A percentile compares a stretch with the other conserved stretches of the same genome.
Evolutionary conservation across 1,140 invertebrate species (phyloP).

Genomic region (Anoplolepis gracilipes): DNA sequence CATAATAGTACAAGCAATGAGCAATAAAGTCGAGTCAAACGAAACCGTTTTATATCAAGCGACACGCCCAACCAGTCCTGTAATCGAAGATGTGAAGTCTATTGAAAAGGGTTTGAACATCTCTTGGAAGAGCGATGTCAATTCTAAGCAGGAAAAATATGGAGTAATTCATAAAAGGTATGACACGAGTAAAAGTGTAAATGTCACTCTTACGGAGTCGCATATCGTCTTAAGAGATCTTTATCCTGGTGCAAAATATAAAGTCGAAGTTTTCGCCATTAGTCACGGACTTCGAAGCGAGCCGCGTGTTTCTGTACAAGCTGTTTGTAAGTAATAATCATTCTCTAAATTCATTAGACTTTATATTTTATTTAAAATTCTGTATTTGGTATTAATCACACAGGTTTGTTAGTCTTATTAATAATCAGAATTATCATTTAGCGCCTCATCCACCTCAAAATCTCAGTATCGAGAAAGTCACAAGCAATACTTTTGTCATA

Average conservation of each 20-base stretch:
- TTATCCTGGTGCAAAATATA: conserved; percentile 95
- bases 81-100: conserved; percentile 93
- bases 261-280: conserved; percentile 95
- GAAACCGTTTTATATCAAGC: conserved; percentile 91
- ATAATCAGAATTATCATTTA: conserved; percentile 77
- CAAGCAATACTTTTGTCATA: conserved; percentile 92
- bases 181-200: no score
- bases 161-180: no score
- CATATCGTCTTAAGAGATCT: no score
- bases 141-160: no score
- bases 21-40: conserved; percentile 93
- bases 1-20: conserved; percentile 93
- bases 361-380: no score
- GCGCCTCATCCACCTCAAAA: conserved; percentile 93
- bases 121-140: no score
- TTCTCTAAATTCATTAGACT: not conserved
- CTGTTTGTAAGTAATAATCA: conserved; percentile 91
- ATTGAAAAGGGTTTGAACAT: no score
- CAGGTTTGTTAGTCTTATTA: conserved; percentile 16
- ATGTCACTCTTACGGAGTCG: no score
- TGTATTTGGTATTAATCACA: not conserved
- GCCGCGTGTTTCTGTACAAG: conserved; percentile 94
- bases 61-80: conserved; percentile 94
- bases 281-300: conserved; percentile 94
- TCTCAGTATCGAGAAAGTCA: conserved; percentile 92